Percentiles rank a stretch among this genome's conserved stretches.
Conservation (phyloP, 2,113 vertebrate species). For the Sebastes fasciatus region DNA sequence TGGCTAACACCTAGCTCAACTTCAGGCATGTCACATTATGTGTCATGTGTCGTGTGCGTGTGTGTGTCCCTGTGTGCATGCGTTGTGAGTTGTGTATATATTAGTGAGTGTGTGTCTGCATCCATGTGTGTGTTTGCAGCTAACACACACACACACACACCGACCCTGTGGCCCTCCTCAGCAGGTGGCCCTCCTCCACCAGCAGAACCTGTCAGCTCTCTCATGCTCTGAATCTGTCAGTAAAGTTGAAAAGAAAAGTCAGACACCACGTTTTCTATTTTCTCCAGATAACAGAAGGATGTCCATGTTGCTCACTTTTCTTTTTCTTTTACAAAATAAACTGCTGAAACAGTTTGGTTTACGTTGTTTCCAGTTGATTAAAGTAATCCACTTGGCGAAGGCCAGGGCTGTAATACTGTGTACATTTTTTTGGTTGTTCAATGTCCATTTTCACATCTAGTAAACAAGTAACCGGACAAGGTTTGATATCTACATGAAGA, state of each 20-base stretch:
- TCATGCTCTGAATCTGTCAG: slow-evolving; percentile 14
- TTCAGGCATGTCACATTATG: neutral
- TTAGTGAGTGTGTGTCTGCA: neutral
- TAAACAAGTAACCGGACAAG: no score
- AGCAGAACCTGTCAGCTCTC: slow-evolving; percentile 4
- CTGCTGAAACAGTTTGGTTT: no score
- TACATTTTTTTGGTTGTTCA: no score
- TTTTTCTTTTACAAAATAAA: no score
- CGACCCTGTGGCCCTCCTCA: neutral
- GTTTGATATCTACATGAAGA: no score
- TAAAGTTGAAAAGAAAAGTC: slow-evolving; percentile 4
- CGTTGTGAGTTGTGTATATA: neutral
- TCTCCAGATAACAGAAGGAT: neutral
- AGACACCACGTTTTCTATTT: neutral
- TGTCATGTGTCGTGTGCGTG: neutral
- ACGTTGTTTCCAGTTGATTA: no score
- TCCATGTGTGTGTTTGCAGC: neutral
- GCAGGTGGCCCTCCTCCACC: neutral
- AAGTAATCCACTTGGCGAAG: no score
- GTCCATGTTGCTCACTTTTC: neutral
- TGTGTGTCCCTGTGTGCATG: neutral
- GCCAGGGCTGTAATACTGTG: no score
- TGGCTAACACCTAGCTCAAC: neutral
- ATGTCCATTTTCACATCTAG: no score
- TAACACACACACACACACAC: slow-evolving; percentile 4